Base-by-base conservation (phyloP, 2,888 invertebrate genomes). In the Schizotus pectinicornis region DNA sequence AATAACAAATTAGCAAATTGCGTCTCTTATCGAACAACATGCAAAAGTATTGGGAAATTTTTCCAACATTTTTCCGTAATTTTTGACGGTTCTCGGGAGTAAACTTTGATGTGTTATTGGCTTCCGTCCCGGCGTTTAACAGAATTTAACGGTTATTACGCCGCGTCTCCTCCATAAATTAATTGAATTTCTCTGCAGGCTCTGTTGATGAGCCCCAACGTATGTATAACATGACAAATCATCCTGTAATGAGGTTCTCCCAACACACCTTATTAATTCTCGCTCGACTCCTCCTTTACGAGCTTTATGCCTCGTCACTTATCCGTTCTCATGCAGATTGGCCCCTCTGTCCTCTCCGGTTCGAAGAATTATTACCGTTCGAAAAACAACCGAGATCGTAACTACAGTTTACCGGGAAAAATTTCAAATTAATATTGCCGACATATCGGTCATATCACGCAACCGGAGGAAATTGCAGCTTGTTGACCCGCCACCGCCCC, bases 231-330 rank as follows among this genome's bases (percentile, higher is more conserved):
- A 41, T 55, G 55, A 55, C 55, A 55, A 55, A 48, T 55, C 53
- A 33, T 9, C 9, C 55, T 12, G 48, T 55, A 48, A 48, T 55
- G 46, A 55, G 55, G 48, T 55, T 55, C 48, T 34, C 48, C 38
- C 43, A 48, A 47, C 55, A 48, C 55, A 48, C 41, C 55, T 55
- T 55, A 55, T 55, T 48, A 47, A 55, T 55, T 55, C 55, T 32
- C 22, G 41, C 48, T 47, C 35, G 48, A 55, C 55, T 54, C 48
- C 55, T 47, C 55, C 55, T 47, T 35, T 33, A 37, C 34, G 34
- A 12, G 47, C 35, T 31, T 55, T 48, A 42, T 55, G 55, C 55
- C 36, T 55, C 48, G 55, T 55, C 55, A 55, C 48, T 48, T 41
- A 41, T 53, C 55, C 52, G 52, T 52, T 22, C 22, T 22, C 22